Evolutionary conservation across 1,140 invertebrate genomes (phyloP), one percentile per base, ranked within the genome.

Genomic region (Catajapyx aquilonaris): DNA sequence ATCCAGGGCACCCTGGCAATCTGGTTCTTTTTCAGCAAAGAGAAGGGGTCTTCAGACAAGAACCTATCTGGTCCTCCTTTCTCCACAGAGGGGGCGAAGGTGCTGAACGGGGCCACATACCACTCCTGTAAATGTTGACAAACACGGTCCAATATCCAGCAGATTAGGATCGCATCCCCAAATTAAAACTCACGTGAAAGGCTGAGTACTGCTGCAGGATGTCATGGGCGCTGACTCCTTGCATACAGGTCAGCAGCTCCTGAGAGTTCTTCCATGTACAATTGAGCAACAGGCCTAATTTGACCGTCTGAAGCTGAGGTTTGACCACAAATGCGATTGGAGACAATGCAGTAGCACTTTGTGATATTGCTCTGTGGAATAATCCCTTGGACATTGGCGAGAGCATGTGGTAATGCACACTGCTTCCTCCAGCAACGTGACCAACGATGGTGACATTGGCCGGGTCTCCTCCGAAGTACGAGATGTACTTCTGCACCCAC

Each of bases 391-490:
- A 28, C 13, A 28, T 7, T 28, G 48, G 47, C 5, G 50, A 52
- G 30, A 52, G 17, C 41, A 50, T 44, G 39, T 52, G 52, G 37
- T 46, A 43, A 13, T 45, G 36, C 0, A 56, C 57, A 2, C 56
- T 50, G 2, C 53, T 56, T 2, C 61, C 65, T 0, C 69, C 69
- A 11, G 66, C 66, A 45, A 66, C 65, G 44, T 72, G 68, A 0
- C 71, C 71, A 1, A 53, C 60, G 13, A 73, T 45, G 0, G 66
- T 67, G 2, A 80, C 64, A 22, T 63, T 59, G 25, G 59, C 44
- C 0, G 67, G 55, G 53, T 76, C 65, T 0, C 76, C 76, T 2
- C 73, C 73, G 46, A 80, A 80, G 35, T 53, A 46, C 16, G 55
- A 48, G 19, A 75, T 73, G 48, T 80, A 76, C 19, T 59, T 52